Percentiles rank a stretch among this genome's conserved stretches.
These are phyloP conservation scores for Bryconaethiops microstoma DNA, from an alignment of 2,797 vertebrate genomes.

Conservation along the genomic window DNA sequence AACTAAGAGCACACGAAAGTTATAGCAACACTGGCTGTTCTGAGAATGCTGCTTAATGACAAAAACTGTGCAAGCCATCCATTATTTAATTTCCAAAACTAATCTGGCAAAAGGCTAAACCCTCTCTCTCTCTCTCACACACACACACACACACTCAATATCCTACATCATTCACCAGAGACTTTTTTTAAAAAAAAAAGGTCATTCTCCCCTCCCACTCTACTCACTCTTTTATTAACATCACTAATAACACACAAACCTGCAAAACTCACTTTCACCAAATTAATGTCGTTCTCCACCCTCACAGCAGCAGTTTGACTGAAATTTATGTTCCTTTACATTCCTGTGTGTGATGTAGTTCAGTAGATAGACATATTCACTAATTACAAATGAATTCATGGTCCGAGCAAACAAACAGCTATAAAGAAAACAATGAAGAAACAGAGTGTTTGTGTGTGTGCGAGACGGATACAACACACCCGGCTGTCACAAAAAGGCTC, in stretches of 20 bases:
- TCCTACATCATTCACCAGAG: constrained; percentile 12
- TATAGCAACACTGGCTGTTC: too few species aligned
- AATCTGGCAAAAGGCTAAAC: constrained; percentile 6
- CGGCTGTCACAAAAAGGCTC: constrained; percentile 57
- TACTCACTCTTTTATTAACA: constrained; percentile 2
- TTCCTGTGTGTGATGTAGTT: not conserved
- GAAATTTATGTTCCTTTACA: not conserved
- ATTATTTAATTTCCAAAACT: constrained; percentile 4
- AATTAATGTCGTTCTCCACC: constrained; percentile 1
- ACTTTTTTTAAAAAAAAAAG: constrained; percentile 34
- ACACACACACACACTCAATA: not conserved
- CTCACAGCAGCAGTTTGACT: not conserved
- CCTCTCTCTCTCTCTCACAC: not conserved
- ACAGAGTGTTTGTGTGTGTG: not conserved
- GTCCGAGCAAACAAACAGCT: constrained; percentile 19
- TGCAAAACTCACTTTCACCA: not conserved
- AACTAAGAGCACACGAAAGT: too few species aligned
- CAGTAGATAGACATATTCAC: constrained; percentile 31
- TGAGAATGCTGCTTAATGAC: not conserved
- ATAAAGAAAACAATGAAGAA: constrained; percentile 12
- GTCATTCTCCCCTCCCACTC: constrained; percentile 13
- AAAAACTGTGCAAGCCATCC: not conserved
- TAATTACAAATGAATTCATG: constrained; percentile 15
- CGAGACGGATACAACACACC: not conserved
- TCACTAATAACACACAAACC: not conserved